These are phyloP conservation scores for Temnothorax unifasciatus DNA, from an alignment of 2,888 invertebrate species.

Conservation along the genomic window DNA sequence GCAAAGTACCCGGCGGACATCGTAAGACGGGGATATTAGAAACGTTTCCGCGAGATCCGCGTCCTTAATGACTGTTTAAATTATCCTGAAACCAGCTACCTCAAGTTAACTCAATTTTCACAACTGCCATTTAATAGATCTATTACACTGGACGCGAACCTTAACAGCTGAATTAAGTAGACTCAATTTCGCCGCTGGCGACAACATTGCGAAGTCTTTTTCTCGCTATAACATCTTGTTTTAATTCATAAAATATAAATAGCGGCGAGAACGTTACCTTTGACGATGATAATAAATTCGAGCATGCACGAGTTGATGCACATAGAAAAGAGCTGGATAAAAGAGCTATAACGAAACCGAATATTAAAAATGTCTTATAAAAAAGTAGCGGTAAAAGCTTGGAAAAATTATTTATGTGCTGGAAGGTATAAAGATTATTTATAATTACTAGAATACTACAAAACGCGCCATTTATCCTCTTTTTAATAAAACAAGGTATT, in stretches of 20 bases:
- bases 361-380: slow-evolving; percentile 6
- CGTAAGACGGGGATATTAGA: slow-evolving; percentile 67
- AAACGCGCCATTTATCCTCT: too few relatives aligned
- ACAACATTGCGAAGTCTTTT: slow-evolving; percentile 19
- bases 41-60: slow-evolving; percentile 57
- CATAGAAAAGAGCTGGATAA: neutral
- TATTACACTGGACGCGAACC: slow-evolving; percentile 69
- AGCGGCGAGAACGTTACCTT: neutral
- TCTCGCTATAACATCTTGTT: neutral
- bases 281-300: slow-evolving; percentile 42
- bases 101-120: slow-evolving; percentile 78
- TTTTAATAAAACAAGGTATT: too few relatives aligned
- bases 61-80: slow-evolving; percentile 73
- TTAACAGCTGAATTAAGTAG: slow-evolving; percentile 64
- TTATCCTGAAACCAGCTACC: slow-evolving; percentile 75
- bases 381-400: neutral
- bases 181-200: slow-evolving; percentile 57
- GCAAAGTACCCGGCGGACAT: slow-evolving; percentile 33
- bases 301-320: slow-evolving; percentile 6
- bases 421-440: neutral
- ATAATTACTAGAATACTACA: too few relatives aligned
- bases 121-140: slow-evolving; percentile 78
- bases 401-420: neutral
- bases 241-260: slow-evolving; percentile 26
- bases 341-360: neutral